phyloP scores from a whole-genome alignment of 2,888 invertebrate genomes.

The Oconnorella tubifera region DNA sequence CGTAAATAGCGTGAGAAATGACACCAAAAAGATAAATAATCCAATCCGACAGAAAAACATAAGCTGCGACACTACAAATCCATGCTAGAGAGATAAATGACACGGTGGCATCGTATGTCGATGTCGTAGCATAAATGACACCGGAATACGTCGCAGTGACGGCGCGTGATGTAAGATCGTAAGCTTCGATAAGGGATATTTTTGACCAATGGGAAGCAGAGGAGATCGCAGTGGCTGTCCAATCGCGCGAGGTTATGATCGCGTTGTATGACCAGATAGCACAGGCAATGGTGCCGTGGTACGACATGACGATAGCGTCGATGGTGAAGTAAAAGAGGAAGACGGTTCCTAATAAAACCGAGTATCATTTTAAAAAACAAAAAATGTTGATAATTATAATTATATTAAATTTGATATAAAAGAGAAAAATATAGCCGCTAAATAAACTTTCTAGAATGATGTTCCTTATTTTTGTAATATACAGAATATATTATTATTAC shows the following conservation, averaged over 20 bases:
- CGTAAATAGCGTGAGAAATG: conserved; percentile 19
- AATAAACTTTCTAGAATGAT: too few species aligned
- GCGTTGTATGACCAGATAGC: conserved; percentile 2
- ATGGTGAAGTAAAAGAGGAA: background rate
- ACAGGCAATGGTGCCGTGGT: conserved; percentile 9
- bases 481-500: too few species aligned
- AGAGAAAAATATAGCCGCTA: too few species aligned
- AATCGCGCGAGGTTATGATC: conserved; percentile 6
- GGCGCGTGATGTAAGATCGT: background rate
- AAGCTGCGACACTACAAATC: conserved; percentile 4
- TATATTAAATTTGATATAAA: too few species aligned
- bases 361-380: too few species aligned
- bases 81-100: background rate
- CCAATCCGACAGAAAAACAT: conserved; percentile 14
- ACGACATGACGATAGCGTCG: conserved; percentile 1
- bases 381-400: too few species aligned
- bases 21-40: conserved; percentile 5
- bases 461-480: too few species aligned
- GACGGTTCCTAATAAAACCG: too few species aligned
- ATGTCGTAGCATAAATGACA: background rate
- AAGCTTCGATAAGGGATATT: background rate
- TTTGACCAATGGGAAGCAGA: background rate
- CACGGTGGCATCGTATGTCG: background rate
- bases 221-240: conserved; percentile 2
- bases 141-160: background rate